Evolutionary conservation across 2,888 invertebrate genomes (phyloP).

Genomic region (Lasioglossum calceatum): DNA sequence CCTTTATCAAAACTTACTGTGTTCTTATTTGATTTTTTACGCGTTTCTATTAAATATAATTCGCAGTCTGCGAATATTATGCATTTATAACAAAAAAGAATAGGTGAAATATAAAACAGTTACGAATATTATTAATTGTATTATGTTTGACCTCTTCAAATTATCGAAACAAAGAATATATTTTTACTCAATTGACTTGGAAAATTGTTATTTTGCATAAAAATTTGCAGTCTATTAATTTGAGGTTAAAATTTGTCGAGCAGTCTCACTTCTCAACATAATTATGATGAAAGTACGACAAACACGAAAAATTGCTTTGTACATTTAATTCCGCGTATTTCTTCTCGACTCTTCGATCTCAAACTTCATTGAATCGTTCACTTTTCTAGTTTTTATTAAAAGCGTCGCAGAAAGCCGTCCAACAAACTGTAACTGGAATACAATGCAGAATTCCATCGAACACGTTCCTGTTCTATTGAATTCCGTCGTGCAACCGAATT

Average conservation of each 20-base stretch:
- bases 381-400: neutral
- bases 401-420: neutral
- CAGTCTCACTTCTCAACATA: neutral
- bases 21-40: no score
- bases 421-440: neutral
- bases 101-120: neutral
- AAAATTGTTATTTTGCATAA: neutral
- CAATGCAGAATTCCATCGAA: neutral
- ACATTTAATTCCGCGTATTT: neutral
- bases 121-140: neutral
- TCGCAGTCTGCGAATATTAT: no score
- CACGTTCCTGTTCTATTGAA: slow-evolving; percentile 25
- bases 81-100: neutral
- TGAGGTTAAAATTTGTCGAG: neutral
- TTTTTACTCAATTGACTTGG: neutral
- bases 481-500: slow-evolving; percentile 14
- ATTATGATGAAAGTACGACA: neutral
- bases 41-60: no score
- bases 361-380: neutral
- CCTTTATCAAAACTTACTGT: no score
- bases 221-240: neutral
- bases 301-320: neutral
- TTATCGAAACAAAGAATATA: neutral
- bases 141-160: neutral
- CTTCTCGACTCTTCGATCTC: neutral